phyloP scores from a whole-genome alignment of 2,113 vertebrate species.

The Poeciliopsis retropinna region DNA sequence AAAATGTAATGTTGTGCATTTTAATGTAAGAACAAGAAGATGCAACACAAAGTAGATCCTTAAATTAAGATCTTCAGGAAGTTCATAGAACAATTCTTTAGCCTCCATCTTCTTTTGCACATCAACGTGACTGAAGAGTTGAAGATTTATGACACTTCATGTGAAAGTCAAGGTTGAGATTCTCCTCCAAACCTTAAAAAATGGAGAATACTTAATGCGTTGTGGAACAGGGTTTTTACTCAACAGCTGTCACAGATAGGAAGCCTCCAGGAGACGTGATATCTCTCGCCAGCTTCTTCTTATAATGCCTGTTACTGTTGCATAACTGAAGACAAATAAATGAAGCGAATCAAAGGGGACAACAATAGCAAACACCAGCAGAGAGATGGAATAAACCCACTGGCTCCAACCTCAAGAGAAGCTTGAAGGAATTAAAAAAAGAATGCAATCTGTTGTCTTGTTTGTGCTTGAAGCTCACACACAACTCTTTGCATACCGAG shows the following conservation, averaged over 20 bases:
- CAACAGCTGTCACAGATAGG: slow-evolving; percentile 61
- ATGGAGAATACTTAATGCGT: slow-evolving; percentile 26
- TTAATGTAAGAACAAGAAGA: no score
- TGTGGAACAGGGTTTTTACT: slow-evolving; percentile 38
- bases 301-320: slow-evolving; percentile 50
- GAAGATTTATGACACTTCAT: slow-evolving; percentile 3
- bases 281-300: slow-evolving; percentile 69
- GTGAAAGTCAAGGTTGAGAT: slow-evolving; percentile 32
- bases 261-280: slow-evolving; percentile 63
- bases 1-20: not conserved
- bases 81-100: not conserved
- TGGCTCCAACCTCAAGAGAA: slow-evolving; percentile 1
- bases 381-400: not conserved
- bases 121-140: not conserved
- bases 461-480: slow-evolving; percentile 22
- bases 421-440: not conserved
- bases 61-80: no score
- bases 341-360: slow-evolving; percentile 29
- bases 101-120: not conserved
- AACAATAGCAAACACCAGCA: not conserved
- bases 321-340: slow-evolving; percentile 62
- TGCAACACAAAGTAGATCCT: no score
- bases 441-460: not conserved
- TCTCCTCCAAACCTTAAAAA: slow-evolving; percentile 12
- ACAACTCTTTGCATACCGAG: slow-evolving; percentile 31